Evolutionary conservation across 2,888 invertebrate species (phyloP), one percentile per base, ranked within the genome.

Genomic region (Epinotia brunnichana): DNA sequence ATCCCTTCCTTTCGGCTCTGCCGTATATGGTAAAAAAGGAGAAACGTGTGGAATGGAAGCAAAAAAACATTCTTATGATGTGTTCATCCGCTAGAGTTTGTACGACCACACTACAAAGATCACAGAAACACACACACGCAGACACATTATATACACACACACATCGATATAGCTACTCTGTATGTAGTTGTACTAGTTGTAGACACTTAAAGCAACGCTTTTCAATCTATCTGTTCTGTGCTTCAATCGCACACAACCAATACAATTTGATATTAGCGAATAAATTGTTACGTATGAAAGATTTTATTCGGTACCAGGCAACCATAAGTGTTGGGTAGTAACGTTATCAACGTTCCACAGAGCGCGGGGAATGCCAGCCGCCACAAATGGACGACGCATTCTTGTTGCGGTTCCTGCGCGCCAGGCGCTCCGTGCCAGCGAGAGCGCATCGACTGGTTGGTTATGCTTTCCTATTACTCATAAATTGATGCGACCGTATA

Each of bases 371-470:
- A 77, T 96, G 95, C 82, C 90, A 90, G 66, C 96, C 96, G 11
- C 95, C 95, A 51, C 93, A 96, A 72, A 95, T 94, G 81, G 97
- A 97, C 83, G 96, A 97, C 82, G 94, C 94, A 9, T 97, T 95
- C 84, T 88, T 97, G 56, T 87, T 96, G 69, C 94, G 95, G 78
- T 97, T 97, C 84, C 90, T 97, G 64, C 94, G 97, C 77, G 96
- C 96, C 5, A 94, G 96, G 70, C 93, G 94, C 80, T 97, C 96
- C 83, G 94, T 95, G 80, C 92, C 96, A 0, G 95, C 95, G 77
- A 91, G 94, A 60, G 95, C 96, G 48, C 96, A 97, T 82, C 94
- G 95, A 89, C 89, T 97, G 94, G 97, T 97, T 87, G 93, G 94
- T 88, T 62, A 80, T 77, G 77, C 39, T 67, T 11, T 56, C 67